phyloP scores from a whole-genome alignment of 64 coral and sea anemone species.

The Orbicella faveolata region DNA sequence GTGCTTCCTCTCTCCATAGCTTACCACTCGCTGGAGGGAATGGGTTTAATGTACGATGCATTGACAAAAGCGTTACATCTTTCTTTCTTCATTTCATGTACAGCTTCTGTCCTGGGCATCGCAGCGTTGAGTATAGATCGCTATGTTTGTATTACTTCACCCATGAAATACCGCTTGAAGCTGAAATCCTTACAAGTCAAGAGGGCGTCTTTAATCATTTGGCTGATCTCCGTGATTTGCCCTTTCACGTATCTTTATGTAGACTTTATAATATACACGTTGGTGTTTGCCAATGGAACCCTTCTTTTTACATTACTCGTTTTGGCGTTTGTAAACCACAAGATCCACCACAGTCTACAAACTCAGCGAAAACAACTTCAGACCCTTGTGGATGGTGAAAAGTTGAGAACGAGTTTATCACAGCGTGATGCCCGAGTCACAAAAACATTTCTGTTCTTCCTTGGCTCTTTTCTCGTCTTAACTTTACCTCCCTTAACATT shows the following conservation, averaged over 20 bases:
- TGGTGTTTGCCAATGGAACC: conserved; percentile 73
- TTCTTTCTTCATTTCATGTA: conserved; percentile 76
- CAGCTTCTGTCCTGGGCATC: conserved; percentile 83
- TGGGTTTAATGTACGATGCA: not conserved
- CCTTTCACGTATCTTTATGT: conserved; percentile 73
- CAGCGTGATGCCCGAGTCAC: conserved; percentile 34
- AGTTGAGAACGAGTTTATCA: not conserved
- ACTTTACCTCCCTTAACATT: conserved; percentile 39
- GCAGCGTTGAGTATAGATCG: conserved; percentile 75
- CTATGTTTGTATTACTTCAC: conserved; percentile 61
- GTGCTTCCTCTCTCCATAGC: conserved; percentile 74
- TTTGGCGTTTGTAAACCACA: conserved; percentile 54
- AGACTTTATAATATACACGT: conserved; percentile 75
- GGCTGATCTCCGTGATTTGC: conserved; percentile 55
- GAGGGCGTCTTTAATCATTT: conserved; percentile 51
- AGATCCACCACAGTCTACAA: conserved; percentile 37
- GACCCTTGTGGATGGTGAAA: not conserved
- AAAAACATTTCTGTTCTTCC: conserved; percentile 33
- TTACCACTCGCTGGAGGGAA: conserved; percentile 67
- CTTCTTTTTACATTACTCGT: conserved; percentile 71
- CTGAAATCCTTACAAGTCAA: conserved; percentile 43
- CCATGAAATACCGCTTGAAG: conserved; percentile 57
- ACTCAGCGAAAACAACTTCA: conserved; percentile 45
- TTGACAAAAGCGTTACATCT: conserved; percentile 76
- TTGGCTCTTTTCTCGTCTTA: conserved; percentile 34